Evolutionary conservation across 2,113 vertebrate species (phyloP).

Genomic region (Astur gentilis): DNA sequence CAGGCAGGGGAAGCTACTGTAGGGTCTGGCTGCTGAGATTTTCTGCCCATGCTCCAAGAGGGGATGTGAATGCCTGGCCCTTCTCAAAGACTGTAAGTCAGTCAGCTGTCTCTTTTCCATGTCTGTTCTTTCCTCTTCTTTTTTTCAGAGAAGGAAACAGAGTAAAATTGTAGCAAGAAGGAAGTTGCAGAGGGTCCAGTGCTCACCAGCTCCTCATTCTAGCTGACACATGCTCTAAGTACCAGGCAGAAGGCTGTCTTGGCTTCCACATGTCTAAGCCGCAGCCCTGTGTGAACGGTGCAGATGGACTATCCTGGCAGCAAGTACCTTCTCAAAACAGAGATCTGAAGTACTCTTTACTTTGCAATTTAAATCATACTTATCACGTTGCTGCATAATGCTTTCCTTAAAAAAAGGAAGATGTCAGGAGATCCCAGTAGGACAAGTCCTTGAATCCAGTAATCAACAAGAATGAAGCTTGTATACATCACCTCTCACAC

Average conservation of each 20-base stretch:
- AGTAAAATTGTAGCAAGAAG: neutral
- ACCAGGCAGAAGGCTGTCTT: neutral
- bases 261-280: neutral
- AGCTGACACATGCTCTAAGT: neutral
- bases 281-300: accelerated
- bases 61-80: neutral
- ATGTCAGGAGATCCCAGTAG: neutral
- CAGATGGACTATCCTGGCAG: neutral
- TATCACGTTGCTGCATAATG: neutral
- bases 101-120: neutral
- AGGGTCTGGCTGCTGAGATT: neutral
- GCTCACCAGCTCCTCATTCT: neutral
- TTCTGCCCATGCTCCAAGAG: neutral
- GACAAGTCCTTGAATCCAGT: neutral
- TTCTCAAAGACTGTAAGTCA: neutral
- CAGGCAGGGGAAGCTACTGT: neutral
- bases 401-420: neutral
- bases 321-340: neutral
- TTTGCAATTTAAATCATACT: neutral
- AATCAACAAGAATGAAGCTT: neutral
- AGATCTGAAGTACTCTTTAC: neutral
- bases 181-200: neutral
- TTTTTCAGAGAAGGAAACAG: neutral
- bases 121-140: neutral
- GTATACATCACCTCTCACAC: neutral